These are phyloP conservation scores for Schlechtendalia chinensis DNA, from an alignment of 1,140 invertebrate genomes.

Conservation along the genomic window DNA sequence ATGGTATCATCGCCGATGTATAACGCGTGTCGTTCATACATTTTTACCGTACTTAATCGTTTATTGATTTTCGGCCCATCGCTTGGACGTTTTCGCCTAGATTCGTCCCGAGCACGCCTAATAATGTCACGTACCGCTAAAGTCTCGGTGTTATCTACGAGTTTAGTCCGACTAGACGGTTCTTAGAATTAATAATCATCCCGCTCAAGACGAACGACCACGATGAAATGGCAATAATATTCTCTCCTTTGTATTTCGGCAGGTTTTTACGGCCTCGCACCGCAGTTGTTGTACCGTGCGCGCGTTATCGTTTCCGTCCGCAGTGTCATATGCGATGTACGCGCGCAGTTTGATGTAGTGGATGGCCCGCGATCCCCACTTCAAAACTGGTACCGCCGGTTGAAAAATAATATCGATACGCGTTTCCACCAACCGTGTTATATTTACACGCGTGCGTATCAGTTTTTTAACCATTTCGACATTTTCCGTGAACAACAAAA, in stretches of 20 bases:
- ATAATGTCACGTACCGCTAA: too few relatives aligned
- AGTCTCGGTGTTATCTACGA: not conserved
- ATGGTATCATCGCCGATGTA: too few relatives aligned
- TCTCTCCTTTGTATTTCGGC: not conserved
- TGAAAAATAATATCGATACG: not conserved
- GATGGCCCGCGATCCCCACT: not conserved
- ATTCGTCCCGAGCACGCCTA: not conserved
- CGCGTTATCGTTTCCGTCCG: not conserved
- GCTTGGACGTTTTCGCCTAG: too few relatives aligned
- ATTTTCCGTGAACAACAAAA: not conserved
- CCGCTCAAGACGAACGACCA: not conserved
- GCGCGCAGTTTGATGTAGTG: not conserved
- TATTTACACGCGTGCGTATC: not conserved
- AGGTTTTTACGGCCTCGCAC: not conserved
- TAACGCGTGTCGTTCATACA: too few relatives aligned
- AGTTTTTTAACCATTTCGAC: not conserved
- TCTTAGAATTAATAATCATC: not conserved
- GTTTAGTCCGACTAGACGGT: not conserved
- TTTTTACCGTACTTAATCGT: too few relatives aligned
- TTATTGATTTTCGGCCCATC: too few relatives aligned
- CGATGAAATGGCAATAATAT: conserved; percentile 18
- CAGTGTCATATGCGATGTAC: too few relatives aligned
- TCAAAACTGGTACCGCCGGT: conserved; percentile 22
- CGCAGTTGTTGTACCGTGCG: too few relatives aligned
- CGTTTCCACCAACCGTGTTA: too few relatives aligned